Conservation (phyloP, 2,888 invertebrate species). For the Bursaphelenchus okinawaensis region DNA sequence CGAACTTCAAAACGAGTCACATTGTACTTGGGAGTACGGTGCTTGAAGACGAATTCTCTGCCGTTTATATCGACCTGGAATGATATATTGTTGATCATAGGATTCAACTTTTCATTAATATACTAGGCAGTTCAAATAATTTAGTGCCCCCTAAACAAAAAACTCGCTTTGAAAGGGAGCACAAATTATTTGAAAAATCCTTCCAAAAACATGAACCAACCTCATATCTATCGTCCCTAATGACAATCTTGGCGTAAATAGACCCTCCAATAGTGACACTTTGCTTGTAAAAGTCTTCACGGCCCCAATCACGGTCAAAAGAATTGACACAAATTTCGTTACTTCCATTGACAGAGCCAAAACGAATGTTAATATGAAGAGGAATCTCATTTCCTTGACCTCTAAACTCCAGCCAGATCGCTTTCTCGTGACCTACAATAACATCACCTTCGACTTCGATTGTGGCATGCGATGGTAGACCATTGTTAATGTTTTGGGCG, state of each 20-base stretch:
- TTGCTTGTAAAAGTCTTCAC: neutral
- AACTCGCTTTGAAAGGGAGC: no score
- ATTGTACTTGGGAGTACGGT: neutral
- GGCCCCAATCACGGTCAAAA: neutral
- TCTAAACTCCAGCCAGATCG: conserved; percentile 9
- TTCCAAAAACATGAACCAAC: no score
- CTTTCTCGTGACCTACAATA: neutral
- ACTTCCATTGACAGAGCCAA: neutral
- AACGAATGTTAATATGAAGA: conserved; percentile 5
- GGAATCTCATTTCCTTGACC: neutral
- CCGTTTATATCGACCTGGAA: conserved; percentile 1
- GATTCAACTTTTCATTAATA: neutral
- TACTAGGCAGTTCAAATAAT: no score
- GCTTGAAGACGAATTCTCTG: neutral
- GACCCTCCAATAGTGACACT: neutral
- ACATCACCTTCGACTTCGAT: conserved; percentile 9
- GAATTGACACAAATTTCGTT: neutral
- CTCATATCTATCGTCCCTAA: neutral
- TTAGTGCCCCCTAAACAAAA: no score
- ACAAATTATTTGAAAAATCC: no score
- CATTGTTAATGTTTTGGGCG: neutral
- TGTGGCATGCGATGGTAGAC: neutral
- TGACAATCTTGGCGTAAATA: neutral
- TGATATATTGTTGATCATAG: neutral
- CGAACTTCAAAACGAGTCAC: neutral